Evolutionary conservation across 2,888 invertebrate species (phyloP).

Genomic region (Drosophila colorata): DNA sequence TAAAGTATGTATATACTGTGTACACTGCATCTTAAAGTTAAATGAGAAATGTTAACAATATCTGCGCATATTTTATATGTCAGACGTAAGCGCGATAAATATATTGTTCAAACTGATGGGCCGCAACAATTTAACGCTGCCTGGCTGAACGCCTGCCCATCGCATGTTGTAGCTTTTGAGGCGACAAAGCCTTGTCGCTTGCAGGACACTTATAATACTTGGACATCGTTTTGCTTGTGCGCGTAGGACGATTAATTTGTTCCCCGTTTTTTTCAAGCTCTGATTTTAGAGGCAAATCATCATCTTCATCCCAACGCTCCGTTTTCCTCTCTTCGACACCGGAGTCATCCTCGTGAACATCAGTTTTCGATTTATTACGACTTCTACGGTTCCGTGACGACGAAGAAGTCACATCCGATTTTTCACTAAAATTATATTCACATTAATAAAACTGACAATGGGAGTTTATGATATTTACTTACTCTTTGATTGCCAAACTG

Average conservation of each 20-base stretch:
- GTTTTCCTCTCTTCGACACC: constrained; percentile 51
- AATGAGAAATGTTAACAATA: constrained; percentile 35
- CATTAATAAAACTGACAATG: not conserved
- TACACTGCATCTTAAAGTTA: constrained; percentile 17
- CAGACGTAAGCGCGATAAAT: constrained; percentile 23
- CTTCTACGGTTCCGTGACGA: constrained; percentile 74
- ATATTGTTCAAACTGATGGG: not conserved
- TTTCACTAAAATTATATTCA: constrained; percentile 51
- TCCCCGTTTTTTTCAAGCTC: constrained; percentile 55
- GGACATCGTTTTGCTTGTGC: constrained; percentile 82
- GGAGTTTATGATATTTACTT: constrained; percentile 23
- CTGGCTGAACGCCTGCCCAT: constrained; percentile 78
- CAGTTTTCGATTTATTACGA: constrained; percentile 61
- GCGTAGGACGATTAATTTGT: constrained; percentile 73
- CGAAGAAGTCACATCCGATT: constrained; percentile 68
- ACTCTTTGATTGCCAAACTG: constrained; percentile 56
- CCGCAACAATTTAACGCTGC: constrained; percentile 52
- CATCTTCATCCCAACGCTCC: constrained; percentile 69
- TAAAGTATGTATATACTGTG: constrained; percentile 23
- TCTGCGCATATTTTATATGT: constrained; percentile 63
- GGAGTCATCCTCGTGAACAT: constrained; percentile 47
- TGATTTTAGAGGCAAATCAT: constrained; percentile 67
- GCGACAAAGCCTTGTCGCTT: constrained; percentile 42
- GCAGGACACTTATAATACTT: constrained; percentile 83
- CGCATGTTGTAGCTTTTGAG: constrained; percentile 60